Conservation (phyloP, 2,113 vertebrate genomes). For the Callopanchax toddi region DNA sequence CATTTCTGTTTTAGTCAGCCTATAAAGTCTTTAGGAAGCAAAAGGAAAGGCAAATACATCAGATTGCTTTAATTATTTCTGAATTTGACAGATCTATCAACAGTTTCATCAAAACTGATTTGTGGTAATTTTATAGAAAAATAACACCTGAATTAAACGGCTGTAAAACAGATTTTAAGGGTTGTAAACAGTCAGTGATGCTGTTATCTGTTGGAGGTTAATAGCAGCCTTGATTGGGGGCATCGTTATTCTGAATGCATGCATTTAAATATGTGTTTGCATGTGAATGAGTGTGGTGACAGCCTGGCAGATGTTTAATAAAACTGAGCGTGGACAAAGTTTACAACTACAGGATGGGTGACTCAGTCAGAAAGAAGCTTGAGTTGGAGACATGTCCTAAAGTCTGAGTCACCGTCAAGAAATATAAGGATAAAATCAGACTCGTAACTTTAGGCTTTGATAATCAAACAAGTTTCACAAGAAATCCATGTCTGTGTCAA, state of each 20-base stretch:
- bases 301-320: neutral
- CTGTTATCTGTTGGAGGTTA: constrained; percentile 49
- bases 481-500: too few species aligned
- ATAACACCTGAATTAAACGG: constrained; percentile 9
- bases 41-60: constrained; percentile 3
- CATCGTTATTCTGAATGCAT: constrained; percentile 12
- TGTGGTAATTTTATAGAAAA: neutral
- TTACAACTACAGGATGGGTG: too few species aligned
- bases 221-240: neutral
- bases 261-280: neutral
- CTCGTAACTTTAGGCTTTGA: too few species aligned
- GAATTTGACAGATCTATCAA: constrained; percentile 7
- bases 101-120: constrained; percentile 16
- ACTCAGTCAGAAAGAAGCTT: too few species aligned
- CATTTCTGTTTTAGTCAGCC: constrained; percentile 46
- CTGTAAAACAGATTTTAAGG: neutral
- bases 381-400: too few species aligned
- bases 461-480: too few species aligned
- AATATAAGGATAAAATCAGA: too few species aligned
- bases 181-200: constrained; percentile 12
- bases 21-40: constrained; percentile 10
- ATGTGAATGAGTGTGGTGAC: constrained; percentile 14
- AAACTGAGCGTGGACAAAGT: constrained; percentile 12
- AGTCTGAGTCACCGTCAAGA: too few species aligned
- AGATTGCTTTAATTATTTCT: constrained; percentile 12